phyloP scores from a whole-genome alignment of 2,797 vertebrate genomes.

The Champsocephalus esox region DNA sequence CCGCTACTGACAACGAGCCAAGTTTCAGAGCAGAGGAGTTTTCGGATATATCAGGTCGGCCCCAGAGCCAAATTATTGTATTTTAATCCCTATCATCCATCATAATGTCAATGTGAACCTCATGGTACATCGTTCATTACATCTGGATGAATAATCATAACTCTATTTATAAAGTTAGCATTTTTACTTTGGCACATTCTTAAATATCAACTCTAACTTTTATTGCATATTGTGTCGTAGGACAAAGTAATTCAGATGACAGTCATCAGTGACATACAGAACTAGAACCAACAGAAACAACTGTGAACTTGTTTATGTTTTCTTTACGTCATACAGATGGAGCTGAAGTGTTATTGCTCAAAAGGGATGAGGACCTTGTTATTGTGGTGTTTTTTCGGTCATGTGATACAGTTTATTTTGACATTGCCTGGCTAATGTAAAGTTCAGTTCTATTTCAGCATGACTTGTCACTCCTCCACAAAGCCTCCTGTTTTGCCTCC shows the following conservation, averaged over 20 bases:
- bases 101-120: not conserved
- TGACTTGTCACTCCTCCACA: constrained; percentile 38
- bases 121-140: not conserved
- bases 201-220: not conserved
- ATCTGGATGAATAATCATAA: not conserved
- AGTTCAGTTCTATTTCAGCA: constrained; percentile 33
- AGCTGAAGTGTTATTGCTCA: constrained; percentile 7
- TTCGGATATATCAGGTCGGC: constrained; percentile 90
- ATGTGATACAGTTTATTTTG: constrained; percentile 40
- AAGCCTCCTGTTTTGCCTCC: constrained; percentile 31
- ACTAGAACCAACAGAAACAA: constrained; percentile 20
- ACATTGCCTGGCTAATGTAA: constrained; percentile 42
- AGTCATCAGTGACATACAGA: constrained; percentile 2
- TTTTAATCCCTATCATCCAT: not conserved
- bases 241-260: not conserved
- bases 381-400: constrained; percentile 25
- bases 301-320: not conserved
- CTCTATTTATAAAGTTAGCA: not conserved
- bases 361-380: constrained; percentile 15
- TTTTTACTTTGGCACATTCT: not conserved
- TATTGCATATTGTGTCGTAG: not conserved
- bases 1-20: constrained; percentile 82
- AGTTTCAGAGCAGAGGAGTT: constrained; percentile 92
- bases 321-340: not conserved
- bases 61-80: not conserved